Evolutionary conservation across 2,797 vertebrate genomes (phyloP), one percentile per base, ranked within the genome.

Genomic region (Myripristis murdjan): DNA sequence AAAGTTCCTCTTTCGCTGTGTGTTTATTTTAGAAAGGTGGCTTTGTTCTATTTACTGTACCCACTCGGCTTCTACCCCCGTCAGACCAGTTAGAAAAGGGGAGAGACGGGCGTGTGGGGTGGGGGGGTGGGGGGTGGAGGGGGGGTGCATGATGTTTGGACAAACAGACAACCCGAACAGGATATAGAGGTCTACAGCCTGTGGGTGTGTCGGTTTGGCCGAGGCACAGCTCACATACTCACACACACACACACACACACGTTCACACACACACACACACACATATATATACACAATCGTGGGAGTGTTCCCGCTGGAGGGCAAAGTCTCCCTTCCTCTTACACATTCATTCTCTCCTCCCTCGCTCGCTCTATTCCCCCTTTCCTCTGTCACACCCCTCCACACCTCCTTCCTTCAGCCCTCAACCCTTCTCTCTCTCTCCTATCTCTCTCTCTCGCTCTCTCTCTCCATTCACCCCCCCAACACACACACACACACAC

Each of bases 171-270:
- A 89, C 88, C 87, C 72, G 89, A 91, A 92, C 93, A 95, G 94
- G 93, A 95, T 95, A 93, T 93, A 85, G 90, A 94, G 93, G 91
- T 94, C 90, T 92, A 77, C 89, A 89, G 92, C 90, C 91, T 87
- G 90, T 94, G 93, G 94, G 92, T 94, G 93, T 94, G 93, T 94
- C 92, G 71, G 84, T 82, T 91, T 94, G 88, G 94, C 89, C 53
- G 73, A 87, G 80, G 82, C 65, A 47, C 84, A 89, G 72, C 74
- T 78, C 58, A 46, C 81, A 74, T 77, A 84, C 84, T 84, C n/a
- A 82, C 75, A 73, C 71, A 78, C 79, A 67, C 64, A 46, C 59
- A 62, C 31, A 61, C 41, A 57, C 47, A 71, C 52, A 54, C 70
- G 57, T 56, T 58, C 23, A 31, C 66, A 56, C 63, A 75, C 52